Evolutionary conservation across 2,113 vertebrate genomes (phyloP).

Genomic region (Phoxinus phoxinus): DNA sequence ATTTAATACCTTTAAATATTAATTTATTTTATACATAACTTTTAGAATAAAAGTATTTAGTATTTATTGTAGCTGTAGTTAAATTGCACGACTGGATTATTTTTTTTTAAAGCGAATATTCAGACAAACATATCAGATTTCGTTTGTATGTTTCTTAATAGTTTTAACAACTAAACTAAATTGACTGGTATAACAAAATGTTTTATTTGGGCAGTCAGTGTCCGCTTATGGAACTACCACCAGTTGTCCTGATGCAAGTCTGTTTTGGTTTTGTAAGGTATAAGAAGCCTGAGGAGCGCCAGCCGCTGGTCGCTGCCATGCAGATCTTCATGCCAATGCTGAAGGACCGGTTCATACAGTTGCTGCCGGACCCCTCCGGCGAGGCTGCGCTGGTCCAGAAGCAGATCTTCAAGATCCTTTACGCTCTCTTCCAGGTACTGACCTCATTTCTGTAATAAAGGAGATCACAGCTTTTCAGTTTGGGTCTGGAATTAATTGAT

Average conservation of each 20-base stretch:
- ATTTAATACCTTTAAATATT: too few relatives aligned
- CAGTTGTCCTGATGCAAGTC: background rate
- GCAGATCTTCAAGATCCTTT: slow-evolving; percentile 99
- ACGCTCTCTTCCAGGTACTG: slow-evolving; percentile 96
- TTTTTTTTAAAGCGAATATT: too few relatives aligned
- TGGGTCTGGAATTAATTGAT: slow-evolving; percentile 5
- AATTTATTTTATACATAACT: too few relatives aligned
- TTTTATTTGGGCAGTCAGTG: background rate
- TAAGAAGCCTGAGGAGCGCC: slow-evolving; percentile 96
- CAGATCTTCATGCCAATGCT: slow-evolving; percentile 97
- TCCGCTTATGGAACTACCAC: background rate
- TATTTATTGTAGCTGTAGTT: too few relatives aligned
- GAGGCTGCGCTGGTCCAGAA: slow-evolving; percentile 98
- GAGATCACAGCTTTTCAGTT: background rate
- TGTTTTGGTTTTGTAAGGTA: slow-evolving; percentile 80
- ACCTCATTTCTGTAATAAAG: background rate
- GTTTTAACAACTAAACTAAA: background rate
- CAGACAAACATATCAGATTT: background rate
- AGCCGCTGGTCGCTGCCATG: slow-evolving; percentile 95
- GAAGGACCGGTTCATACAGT: slow-evolving; percentile 95
- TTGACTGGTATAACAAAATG: background rate
- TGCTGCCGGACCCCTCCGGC: slow-evolving; percentile 89
- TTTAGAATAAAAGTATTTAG: too few relatives aligned
- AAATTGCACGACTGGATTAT: too few relatives aligned
- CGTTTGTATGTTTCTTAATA: background rate